Evolutionary conservation across 1,140 invertebrate species (phyloP).

Genomic region (Trichonephila clavata): DNA sequence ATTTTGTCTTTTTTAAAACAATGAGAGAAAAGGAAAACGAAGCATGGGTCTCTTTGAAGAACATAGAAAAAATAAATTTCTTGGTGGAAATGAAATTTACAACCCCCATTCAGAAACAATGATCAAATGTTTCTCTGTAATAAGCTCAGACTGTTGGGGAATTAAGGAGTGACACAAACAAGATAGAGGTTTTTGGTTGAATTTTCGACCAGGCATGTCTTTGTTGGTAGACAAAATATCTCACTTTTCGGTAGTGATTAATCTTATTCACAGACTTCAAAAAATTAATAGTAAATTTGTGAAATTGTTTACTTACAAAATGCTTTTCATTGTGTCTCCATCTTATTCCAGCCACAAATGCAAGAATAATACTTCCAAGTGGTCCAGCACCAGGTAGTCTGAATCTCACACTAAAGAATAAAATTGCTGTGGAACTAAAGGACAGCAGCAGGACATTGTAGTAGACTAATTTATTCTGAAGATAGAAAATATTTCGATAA

Average conservation of each 20-base stretch:
- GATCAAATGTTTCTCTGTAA: no score
- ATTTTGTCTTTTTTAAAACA: no score
- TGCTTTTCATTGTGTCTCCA: neutral
- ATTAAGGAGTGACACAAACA: no score
- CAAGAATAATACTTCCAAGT: conserved; percentile 84
- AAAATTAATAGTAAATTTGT: neutral
- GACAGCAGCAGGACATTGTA: conserved; percentile 83
- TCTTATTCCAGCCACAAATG: conserved; percentile 29
- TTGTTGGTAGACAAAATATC: neutral
- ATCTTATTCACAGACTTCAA: neutral
- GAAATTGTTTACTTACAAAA: conserved; percentile 11
- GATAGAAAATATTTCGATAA: neutral
- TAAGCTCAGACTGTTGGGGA: no score
- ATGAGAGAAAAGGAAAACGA: no score
- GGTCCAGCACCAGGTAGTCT: conserved; percentile 91
- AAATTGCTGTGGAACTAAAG: conserved; percentile 88
- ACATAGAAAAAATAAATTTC: no score
- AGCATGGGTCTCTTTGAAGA: no score
- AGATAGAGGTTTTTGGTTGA: no score
- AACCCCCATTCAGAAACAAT: no score
- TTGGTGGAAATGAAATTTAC: no score
- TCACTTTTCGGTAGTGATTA: neutral
- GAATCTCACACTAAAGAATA: conserved; percentile 90
- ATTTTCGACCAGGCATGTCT: neutral
- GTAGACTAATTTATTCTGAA: conserved; percentile 4